Evolutionary conservation across 2,888 invertebrate genomes (phyloP), one percentile per base, ranked within the genome.

Genomic region (Pristionchus exspectatus): DNA sequence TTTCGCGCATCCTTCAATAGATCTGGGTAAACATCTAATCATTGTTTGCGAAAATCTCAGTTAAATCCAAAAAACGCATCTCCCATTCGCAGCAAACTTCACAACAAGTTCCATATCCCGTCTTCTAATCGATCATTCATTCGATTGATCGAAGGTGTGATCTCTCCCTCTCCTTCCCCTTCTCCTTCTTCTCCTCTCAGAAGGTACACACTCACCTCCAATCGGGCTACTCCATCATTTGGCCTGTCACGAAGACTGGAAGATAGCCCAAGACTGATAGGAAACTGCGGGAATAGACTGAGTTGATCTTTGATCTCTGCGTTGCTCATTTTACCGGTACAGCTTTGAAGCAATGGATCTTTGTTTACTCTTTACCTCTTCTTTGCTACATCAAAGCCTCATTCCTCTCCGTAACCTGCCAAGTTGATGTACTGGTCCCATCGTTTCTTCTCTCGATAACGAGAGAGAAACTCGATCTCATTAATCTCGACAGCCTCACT

Each of bases 161-260:
- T 24, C 77, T 77, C 30, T 30, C 30, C 72, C 33, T 33, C 27
- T 72, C 72, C 27, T 56, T 56, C 56, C 12, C 56, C 56, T 56
- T n/a, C n/a, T n/a, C n/a, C n/a, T n/a, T 50, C 27, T 30, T 27
- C 27, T 38, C 9, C 77, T 24, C 24, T 44, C 44, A 21, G 77
- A 77, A 50, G 44, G 77, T 77, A 77, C 77, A 77, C 77, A 77
- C 77, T 77, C 77, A 77, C 77, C n/a, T 44, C 72, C 16, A n/a
- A 72, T 56, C 72, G 16, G 72, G 33, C 44, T 72, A 72, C 72
- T 72, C 72, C 27, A 72, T 72, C 72, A 72, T 18, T 72, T 30
- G 27, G 7, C 33, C 72, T 30, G 72, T 72, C 72, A 72, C 16
- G 18, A 16, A 72, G 27, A 72, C 0, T 72, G 72, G 72, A 72